Percentiles rank a stretch among this genome's conserved stretches.
Conservation (phyloP, 2,797 vertebrate species). For the Gymnocypris eckloni region DNA sequence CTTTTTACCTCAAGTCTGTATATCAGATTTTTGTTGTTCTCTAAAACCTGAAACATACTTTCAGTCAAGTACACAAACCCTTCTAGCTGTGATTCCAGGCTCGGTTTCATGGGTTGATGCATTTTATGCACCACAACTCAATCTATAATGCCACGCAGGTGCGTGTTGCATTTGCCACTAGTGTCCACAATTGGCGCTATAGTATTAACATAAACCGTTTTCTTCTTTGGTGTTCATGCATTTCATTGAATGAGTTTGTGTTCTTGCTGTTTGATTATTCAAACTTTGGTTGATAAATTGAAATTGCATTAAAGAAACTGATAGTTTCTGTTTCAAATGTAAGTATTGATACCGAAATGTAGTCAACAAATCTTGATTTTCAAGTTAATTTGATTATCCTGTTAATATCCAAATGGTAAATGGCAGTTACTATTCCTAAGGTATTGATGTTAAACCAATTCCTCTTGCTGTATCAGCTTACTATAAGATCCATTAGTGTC, state of each 20-base stretch:
- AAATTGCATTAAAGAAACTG: not conserved
- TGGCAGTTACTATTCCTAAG: constrained; percentile 4
- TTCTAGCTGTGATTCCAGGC: not conserved
- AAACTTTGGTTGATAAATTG: not conserved
- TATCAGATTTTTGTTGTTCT: not conserved
- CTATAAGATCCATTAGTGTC: constrained; percentile 22
- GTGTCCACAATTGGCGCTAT: not conserved
- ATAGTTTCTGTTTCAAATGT: too few relatives aligned
- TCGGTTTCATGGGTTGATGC: not conserved
- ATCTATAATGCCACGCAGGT: not conserved
- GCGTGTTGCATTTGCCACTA: not conserved
- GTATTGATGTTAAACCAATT: constrained; percentile 10
- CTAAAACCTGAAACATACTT: too few relatives aligned
- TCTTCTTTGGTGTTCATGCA: not conserved
- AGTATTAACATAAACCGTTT: not conserved
- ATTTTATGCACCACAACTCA: not conserved
- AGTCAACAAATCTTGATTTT: not conserved
- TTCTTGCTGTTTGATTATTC: not conserved
- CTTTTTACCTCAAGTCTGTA: not conserved
- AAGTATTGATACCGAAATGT: not conserved
- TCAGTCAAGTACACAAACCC: not conserved
- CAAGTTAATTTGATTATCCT: not conserved
- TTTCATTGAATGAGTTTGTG: not conserved
- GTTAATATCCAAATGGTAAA: constrained; percentile 16
- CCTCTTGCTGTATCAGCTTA: constrained; percentile 35